phyloP scores from a whole-genome alignment of 2,888 invertebrate genomes.

The Oeneis ivallda region DNA sequence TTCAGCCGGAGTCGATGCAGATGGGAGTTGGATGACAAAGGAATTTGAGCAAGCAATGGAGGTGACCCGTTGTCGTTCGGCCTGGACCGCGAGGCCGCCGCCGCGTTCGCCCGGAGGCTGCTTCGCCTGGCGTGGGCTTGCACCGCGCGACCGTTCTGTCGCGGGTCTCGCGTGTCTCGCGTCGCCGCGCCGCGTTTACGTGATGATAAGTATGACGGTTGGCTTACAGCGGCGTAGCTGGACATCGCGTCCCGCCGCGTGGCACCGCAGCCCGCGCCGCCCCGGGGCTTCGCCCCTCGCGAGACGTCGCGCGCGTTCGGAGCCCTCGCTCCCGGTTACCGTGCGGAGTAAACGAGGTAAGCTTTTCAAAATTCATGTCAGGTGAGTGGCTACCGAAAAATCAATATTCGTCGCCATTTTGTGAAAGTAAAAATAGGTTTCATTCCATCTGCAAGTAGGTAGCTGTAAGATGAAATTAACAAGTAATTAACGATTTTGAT shows the following conservation, averaged over 20 bases:
- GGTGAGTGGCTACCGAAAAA: conserved; percentile 55
- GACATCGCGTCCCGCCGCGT: conserved; percentile 72
- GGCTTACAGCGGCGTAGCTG: conserved; percentile 74
- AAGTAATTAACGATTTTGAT: conserved; percentile 7
- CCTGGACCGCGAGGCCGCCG: conserved; percentile 69
- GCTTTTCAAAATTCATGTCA: conserved; percentile 56
- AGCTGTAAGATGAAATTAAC: conserved; percentile 12
- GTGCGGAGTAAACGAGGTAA: conserved; percentile 68
- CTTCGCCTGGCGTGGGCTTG: conserved; percentile 70
- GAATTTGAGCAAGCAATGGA: conserved; percentile 43
- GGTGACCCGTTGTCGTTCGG: conserved; percentile 54
- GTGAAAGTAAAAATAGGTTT: conserved; percentile 56
- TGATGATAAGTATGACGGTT: conserved; percentile 74
- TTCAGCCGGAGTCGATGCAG: conserved; percentile 54
- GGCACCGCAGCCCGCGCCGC: conserved; percentile 56
- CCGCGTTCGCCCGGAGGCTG: conserved; percentile 74
- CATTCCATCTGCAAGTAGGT: conserved; percentile 20
- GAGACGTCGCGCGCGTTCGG: conserved; percentile 76
- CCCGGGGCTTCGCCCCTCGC: conserved; percentile 54
- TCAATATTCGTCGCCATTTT: conserved; percentile 72
- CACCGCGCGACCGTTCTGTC: conserved; percentile 60
- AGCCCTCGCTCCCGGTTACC: conserved; percentile 75
- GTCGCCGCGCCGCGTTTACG: conserved; percentile 66
- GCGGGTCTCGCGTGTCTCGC: conserved; percentile 51
- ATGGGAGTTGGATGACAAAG: conserved; percentile 42